Percentiles rank a stretch among this genome's conserved stretches.
Evolutionary conservation across 2,113 vertebrate species (phyloP).

Genomic region (Daphoenositta chrysoptera): DNA sequence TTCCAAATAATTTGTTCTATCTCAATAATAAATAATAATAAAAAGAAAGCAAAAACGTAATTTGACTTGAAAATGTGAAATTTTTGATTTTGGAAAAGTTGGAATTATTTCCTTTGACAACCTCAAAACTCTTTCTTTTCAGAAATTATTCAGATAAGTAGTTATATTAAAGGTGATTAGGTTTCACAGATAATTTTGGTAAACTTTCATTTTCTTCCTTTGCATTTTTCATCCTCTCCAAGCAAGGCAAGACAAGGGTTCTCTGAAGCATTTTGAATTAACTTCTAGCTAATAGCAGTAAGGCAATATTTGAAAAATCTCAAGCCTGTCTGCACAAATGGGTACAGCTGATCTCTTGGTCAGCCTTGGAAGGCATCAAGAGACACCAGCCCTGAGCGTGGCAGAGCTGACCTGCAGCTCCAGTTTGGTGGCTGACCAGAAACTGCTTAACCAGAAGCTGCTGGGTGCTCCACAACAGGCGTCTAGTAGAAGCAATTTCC

Average conservation of each 20-base stretch:
- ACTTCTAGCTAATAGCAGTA: background rate
- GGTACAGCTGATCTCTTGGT: background rate
- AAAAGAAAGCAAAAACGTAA: background rate
- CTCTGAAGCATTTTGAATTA: background rate
- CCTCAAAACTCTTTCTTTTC: background rate
- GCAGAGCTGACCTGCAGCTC: background rate
- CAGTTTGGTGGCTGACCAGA: background rate
- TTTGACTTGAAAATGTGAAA: background rate
- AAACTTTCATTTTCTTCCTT: background rate
- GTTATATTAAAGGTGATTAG: background rate
- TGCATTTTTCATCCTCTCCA: background rate
- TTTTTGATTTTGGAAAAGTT: background rate
- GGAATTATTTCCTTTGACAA: background rate
- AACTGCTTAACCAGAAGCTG: background rate
- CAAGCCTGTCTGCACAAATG: background rate
- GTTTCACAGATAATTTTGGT: background rate
- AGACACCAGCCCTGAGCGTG: rapidly evolving
- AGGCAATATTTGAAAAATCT: background rate
- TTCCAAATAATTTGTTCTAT: background rate
- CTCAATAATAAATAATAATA: background rate
- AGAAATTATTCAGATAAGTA: background rate
- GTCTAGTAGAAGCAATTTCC: background rate
- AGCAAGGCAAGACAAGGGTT: background rate
- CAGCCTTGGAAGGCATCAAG: background rate
- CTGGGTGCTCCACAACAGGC: background rate